phyloP scores from a whole-genome alignment of 2,797 vertebrate genomes.

The Acropternis orthonyx region DNA sequence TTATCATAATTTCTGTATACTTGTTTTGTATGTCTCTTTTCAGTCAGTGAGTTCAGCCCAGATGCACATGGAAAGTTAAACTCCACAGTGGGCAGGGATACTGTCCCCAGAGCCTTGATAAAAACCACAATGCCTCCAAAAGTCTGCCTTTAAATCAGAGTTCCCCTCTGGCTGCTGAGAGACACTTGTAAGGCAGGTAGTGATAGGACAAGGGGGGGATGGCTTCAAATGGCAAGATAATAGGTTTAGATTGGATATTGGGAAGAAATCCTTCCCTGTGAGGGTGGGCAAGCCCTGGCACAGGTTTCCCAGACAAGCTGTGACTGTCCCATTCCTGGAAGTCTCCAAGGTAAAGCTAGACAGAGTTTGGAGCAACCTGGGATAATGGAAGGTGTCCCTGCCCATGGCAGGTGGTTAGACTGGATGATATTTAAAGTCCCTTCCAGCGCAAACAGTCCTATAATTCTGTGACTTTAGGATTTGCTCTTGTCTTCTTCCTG shows the following conservation, averaged over 20 bases:
- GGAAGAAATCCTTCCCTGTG: neutral
- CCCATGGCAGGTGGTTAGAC: too few species aligned
- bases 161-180: neutral
- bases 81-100: neutral
- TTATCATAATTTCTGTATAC: neutral
- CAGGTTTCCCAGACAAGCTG: neutral
- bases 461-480: too few species aligned
- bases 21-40: neutral
- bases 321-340: neutral
- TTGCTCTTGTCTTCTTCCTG: too few species aligned
- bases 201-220: neutral
- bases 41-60: neutral
- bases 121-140: accelerated
- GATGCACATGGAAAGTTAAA: neutral
- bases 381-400: too few species aligned
- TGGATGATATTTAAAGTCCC: too few species aligned
- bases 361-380: too few species aligned
- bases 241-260: neutral
- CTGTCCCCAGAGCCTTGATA: neutral
- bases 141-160: neutral
- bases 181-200: neutral
- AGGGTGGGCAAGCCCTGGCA: neutral
- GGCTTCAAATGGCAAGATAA: neutral
- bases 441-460: too few species aligned
- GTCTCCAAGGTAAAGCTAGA: too few species aligned